Conservation (phyloP, 2,888 invertebrate genomes). For the Aporophyla lueneburgensis region DNA sequence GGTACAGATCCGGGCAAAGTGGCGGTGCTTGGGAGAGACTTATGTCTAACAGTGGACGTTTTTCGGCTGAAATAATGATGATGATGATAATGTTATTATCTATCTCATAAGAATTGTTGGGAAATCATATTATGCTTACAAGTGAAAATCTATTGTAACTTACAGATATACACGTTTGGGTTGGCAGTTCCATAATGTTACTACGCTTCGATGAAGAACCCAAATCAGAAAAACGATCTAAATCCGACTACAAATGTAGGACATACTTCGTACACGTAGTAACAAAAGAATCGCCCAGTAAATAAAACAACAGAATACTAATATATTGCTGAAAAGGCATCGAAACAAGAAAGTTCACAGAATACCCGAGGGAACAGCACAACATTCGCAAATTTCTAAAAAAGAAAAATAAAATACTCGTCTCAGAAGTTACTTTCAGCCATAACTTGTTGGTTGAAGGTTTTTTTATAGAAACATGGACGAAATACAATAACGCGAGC, state of each 20-base stretch:
- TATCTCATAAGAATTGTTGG: background rate
- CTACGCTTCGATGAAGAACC: constrained; percentile 19
- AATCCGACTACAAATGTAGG: constrained; percentile 49
- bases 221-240: constrained; percentile 41
- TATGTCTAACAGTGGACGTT: too few relatives aligned
- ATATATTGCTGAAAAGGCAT: constrained; percentile 77
- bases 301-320: constrained; percentile 77
- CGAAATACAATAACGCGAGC: constrained; percentile 76
- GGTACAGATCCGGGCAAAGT: too few relatives aligned
- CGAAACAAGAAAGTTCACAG: constrained; percentile 79
- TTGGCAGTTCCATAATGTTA: background rate
- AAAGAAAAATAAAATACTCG: constrained; percentile 79
- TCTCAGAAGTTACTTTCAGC: constrained; percentile 74
- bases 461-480: constrained; percentile 80
- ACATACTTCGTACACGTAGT: constrained; percentile 42
- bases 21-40: too few relatives aligned
- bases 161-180: background rate
- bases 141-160: background rate
- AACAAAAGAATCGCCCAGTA: constrained; percentile 67
- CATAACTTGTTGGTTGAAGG: constrained; percentile 80
- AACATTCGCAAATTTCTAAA: constrained; percentile 80
- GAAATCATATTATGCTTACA: background rate
- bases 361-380: constrained; percentile 79
- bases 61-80: too few relatives aligned
- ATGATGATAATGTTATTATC: background rate